These are phyloP conservation scores for Scaeva pyrastri DNA, from an alignment of 2,888 invertebrate genomes.

Conservation along the genomic window DNA sequence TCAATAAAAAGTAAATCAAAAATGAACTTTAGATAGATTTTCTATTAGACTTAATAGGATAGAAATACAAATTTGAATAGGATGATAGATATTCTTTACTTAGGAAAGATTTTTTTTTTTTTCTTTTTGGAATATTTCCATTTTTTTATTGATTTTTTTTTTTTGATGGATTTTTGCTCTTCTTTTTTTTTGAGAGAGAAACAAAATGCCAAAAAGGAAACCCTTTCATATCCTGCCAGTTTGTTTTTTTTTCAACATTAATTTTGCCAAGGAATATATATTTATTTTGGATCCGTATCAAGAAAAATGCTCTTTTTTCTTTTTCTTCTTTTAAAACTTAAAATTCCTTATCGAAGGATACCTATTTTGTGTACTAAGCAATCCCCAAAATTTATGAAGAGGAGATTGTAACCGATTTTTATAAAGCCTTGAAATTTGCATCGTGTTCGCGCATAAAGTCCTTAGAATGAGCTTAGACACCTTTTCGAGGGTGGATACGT, in stretches of 20 bases:
- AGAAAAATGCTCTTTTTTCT: background rate
- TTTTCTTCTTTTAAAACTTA: background rate
- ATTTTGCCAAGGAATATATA: conserved; percentile 7
- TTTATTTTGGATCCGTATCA: conserved; percentile 48
- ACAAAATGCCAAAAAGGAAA: conserved; percentile 2
- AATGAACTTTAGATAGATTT: no score
- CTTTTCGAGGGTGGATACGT: background rate
- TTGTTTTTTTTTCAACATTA: background rate
- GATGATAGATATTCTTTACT: background rate
- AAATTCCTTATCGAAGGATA: conserved; percentile 14
- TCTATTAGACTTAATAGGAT: no score
- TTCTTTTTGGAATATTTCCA: background rate
- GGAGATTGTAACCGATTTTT: conserved; percentile 22
- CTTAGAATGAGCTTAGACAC: conserved; percentile 10
- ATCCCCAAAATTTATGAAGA: background rate
- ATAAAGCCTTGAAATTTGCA: conserved; percentile 30
- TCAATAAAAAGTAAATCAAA: no score
- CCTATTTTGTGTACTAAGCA: background rate
- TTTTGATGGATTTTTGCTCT: background rate
- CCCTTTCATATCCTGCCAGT: conserved; percentile 15
- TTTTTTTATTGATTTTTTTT: background rate
- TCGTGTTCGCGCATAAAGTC: conserved; percentile 18
- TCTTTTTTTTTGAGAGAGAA: background rate
- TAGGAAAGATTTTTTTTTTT: background rate
- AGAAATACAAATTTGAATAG: background rate